Percentiles rank a stretch among this genome's conserved stretches.
Evolutionary conservation across 64 coral and sea anemone species (phyloP).

Genomic region (Porites australiensis): DNA sequence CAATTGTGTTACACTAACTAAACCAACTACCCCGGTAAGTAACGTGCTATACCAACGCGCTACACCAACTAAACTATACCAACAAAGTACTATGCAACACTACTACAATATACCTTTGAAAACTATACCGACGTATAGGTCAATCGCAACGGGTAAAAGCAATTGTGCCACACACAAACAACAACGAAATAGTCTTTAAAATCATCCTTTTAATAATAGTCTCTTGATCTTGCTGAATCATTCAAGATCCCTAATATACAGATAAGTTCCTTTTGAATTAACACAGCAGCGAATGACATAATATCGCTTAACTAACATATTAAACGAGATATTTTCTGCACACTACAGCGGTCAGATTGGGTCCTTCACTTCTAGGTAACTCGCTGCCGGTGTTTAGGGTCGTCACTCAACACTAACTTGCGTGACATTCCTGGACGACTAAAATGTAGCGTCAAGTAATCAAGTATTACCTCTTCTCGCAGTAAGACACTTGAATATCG

Average conservation of each 20-base stretch:
- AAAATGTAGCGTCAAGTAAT: background rate
- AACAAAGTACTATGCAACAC: too few species aligned
- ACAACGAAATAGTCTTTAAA: slow-evolving; percentile 47
- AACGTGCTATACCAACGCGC: too few species aligned
- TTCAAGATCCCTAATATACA: slow-evolving; percentile 53
- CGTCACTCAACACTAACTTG: background rate
- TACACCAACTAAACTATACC: too few species aligned
- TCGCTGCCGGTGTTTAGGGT: background rate
- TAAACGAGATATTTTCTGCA: background rate
- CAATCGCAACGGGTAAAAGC: background rate
- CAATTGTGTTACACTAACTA: too few species aligned
- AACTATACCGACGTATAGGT: background rate
- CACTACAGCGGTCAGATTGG: background rate
- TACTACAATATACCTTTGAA: too few species aligned
- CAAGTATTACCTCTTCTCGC: background rate
- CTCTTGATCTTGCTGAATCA: slow-evolving; percentile 24
- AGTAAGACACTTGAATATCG: background rate
- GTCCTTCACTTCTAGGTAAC: background rate
- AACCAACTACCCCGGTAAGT: too few species aligned
- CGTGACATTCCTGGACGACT: background rate
- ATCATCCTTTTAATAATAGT: slow-evolving; percentile 62
- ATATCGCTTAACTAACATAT: background rate
- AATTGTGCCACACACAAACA: background rate
- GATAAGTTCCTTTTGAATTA: slow-evolving; percentile 36
- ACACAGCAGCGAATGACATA: slow-evolving; percentile 16